Percentiles rank a stretch among this genome's conserved stretches.
phyloP scores from a whole-genome alignment of 2,797 vertebrate genomes.

The Sebastes cheni region DNA sequence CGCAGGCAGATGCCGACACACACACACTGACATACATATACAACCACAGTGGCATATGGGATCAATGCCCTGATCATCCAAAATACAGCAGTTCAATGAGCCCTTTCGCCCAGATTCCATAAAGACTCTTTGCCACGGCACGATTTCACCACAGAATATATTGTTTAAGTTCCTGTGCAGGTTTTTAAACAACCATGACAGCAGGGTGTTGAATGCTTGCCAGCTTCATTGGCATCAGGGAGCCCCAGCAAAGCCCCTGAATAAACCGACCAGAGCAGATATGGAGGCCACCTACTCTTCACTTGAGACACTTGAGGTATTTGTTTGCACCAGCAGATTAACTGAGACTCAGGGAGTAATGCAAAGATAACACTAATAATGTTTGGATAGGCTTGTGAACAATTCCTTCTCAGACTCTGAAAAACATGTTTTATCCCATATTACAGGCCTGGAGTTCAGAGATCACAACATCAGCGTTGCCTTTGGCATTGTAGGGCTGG shows the following conservation, averaged over 20 bases:
- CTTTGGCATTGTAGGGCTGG: neutral
- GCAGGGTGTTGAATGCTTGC: constrained; percentile 1
- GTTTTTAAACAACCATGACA: constrained; percentile 26
- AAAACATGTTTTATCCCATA: constrained; percentile 12
- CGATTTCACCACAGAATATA: constrained; percentile 9
- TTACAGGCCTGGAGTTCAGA: neutral
- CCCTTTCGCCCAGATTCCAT: neutral
- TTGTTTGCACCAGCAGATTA: constrained; percentile 32
- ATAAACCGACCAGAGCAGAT: constrained; percentile 28
- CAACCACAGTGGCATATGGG: neutral
- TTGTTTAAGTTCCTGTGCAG: constrained; percentile 52
- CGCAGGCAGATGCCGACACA: neutral
- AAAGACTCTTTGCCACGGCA: neutral
- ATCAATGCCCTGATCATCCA: neutral
- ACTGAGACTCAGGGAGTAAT: constrained; percentile 11
- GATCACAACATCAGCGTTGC: neutral
- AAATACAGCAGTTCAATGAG: neutral
- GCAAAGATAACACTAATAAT: constrained; percentile 30
- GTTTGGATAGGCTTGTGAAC: constrained; percentile 24
- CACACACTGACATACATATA: neutral
- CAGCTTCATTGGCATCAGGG: constrained; percentile 25
- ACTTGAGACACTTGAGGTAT: constrained; percentile 2
- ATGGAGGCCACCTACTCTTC: constrained; percentile 7
- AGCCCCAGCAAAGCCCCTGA: constrained; percentile 15
- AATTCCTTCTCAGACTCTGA: constrained; percentile 30